Evolutionary conservation across 2,113 vertebrate genomes (phyloP), one percentile per base, ranked within the genome.

Genomic region (Cryptotis parvus): DNA sequence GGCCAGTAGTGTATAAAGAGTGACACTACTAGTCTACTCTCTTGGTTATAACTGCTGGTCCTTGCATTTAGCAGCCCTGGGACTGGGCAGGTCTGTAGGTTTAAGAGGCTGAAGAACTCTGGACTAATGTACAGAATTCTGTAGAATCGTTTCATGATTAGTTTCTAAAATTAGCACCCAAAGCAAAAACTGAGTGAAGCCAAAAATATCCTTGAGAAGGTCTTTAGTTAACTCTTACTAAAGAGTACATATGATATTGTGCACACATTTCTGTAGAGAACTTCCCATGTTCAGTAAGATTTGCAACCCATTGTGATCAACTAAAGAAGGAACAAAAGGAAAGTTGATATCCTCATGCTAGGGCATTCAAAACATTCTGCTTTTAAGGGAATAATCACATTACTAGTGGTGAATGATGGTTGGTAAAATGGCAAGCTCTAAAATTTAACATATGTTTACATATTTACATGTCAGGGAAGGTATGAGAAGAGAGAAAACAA

Each of bases 321-420:
- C 11, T 79, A 35, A 83, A 33, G 72, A 29, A 63, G 31, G 65
- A 61, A 90, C 39, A 92, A 77, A 43, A 83, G 45, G 72, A 63
- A 84, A 88, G 33, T 33, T 1, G 45, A 83, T 45, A 49, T 49
- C 45, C 82, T 49, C 66, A 63, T 37, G 11, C 18, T n/a, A 33
- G 77, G 12, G 37, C n/a, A 33, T 45, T 63, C 45, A 43, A 73
- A 74, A 22, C 68, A 45, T 33, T 79, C 33, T 78, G 39, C 79
- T 65, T 68, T 89, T 68, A 69, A 70, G 68, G 16, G 35, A 31
- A n/a, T 63, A 52, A 65, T 66, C 39, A 33, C 18, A 79, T 83
- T 41, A 61, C 43, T 16, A 4, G 16, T 35, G n/a, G 61, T 14
- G 22, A 43, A 79, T 37, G 43, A 45, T 18, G 45, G 61, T 6